Evolutionary conservation across 2,113 vertebrate species (phyloP), one percentile per base, ranked within the genome.

Genomic region (Ramphastos sulfuratus): DNA sequence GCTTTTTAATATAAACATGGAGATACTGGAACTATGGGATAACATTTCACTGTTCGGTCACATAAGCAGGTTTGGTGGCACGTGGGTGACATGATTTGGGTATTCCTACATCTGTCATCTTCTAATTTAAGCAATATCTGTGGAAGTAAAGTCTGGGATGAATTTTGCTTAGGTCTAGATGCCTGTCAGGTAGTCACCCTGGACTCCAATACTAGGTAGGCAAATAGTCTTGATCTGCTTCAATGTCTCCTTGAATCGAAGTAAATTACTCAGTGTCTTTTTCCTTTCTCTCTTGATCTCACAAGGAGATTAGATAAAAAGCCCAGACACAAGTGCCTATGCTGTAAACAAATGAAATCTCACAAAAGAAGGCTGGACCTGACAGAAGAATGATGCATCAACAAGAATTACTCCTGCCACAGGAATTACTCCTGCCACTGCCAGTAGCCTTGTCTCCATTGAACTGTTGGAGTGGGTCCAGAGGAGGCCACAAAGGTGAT

Each of bases 341-440:
- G 46, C 59, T 58, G 50, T 76, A 90, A 92, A 76, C 50, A 87
- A 82, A 76, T 61, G n/a, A 88, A 92, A 93, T 83, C 46, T 18
- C 56, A 71, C 58, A 74, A 6, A 46, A 85, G 80, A 23, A 83
- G 30, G 69, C 83, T 90, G 72, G 30, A 30, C 39, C 59, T 46
- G 42, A 24, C 27, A 81, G 80, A 66, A 55, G 67, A 9, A 23
- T 16, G 33, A 8, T 25, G 11, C 16, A 44, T 70, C 39, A 30
- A 28, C 20, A 76, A 79, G 11, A 7, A 13, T 61, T 73, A 25
- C 11, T 65, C 31, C 63, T 89, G 63, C 42, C 85, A 16, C 12
- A 37, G 9, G 37, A 37, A 37, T 37, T 37, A 37, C 37, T 37
- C 37, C 37, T 39, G 37, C 37, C 37, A 39, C 37, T 50, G 17